These are phyloP conservation scores for Malthinus flaveolus DNA, from an alignment of 2,888 invertebrate genomes.

Conservation along the genomic window DNA sequence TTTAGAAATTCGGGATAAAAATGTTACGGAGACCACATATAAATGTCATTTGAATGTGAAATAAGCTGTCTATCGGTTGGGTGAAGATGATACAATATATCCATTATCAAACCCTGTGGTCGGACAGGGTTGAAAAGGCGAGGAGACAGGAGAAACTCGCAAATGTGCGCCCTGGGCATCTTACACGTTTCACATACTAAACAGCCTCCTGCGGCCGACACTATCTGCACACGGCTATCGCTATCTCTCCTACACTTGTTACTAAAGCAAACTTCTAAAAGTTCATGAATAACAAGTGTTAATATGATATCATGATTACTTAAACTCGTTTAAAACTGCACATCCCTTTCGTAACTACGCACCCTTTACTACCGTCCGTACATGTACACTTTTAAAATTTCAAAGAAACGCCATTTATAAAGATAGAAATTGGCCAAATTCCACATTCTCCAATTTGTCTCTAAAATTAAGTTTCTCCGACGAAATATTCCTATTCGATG, in stretches of 20 bases:
- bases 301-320: slow-evolving; percentile 20
- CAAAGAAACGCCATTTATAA: too few species aligned
- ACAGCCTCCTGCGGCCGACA: slow-evolving; percentile 46
- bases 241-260: slow-evolving; percentile 20
- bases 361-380: too few species aligned
- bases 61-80: slow-evolving; percentile 44
- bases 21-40: slow-evolving; percentile 18
- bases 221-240: slow-evolving; percentile 30
- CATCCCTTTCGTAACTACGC: too few species aligned
- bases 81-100: slow-evolving; percentile 53
- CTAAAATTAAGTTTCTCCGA: too few species aligned
- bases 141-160: slow-evolving; percentile 36
- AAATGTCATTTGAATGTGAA: slow-evolving; percentile 32
- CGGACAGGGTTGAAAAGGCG: slow-evolving; percentile 30
- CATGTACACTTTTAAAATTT: too few species aligned
- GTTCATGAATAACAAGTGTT: slow-evolving; percentile 28
- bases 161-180: slow-evolving; percentile 52
- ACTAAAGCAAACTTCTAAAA: slow-evolving; percentile 21
- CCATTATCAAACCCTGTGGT: slow-evolving; percentile 50
- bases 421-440: too few species aligned
- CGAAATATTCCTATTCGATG: too few species aligned
- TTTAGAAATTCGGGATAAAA: slow-evolving; percentile 1
- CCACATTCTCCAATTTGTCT: too few species aligned
- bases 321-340: neutral
- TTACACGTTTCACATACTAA: slow-evolving; percentile 54